Evolutionary conservation across 2,113 vertebrate genomes (phyloP).

Genomic region (Nothobranchius kuhntae): DNA sequence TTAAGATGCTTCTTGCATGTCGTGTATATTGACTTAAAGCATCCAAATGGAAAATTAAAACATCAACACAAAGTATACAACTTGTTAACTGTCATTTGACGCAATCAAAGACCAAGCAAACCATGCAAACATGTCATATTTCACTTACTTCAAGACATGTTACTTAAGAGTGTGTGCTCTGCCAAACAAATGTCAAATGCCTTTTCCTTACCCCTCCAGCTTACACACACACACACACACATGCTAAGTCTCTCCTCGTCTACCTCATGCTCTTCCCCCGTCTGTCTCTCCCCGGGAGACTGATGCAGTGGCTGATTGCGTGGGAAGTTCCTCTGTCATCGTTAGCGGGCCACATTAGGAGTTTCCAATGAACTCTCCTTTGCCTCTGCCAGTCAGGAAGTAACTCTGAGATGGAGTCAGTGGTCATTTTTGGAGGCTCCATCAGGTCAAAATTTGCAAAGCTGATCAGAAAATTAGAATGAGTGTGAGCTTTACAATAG

Average conservation of each 20-base stretch:
- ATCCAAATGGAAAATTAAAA: conserved; percentile 4
- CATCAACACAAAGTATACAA: not conserved
- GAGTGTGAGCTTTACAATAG: no score
- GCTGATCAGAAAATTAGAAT: no score
- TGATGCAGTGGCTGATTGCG: conserved; percentile 76
- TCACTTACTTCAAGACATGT: conserved; percentile 10
- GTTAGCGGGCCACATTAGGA: conserved; percentile 72
- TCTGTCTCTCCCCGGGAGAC: conserved; percentile 53
- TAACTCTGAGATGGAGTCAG: conserved; percentile 18
- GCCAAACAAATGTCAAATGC: conserved; percentile 43
- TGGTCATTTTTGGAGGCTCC: conserved; percentile 1
- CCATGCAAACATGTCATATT: conserved; percentile 21
- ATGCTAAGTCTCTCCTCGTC: conserved; percentile 3
- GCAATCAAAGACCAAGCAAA: conserved; percentile 18
- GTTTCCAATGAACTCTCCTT: conserved; percentile 67
- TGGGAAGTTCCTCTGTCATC: conserved; percentile 78
- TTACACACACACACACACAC: conserved; percentile 20
- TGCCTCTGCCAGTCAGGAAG: conserved; percentile 37
- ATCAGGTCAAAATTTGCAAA: conserved; percentile 9
- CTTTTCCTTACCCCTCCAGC: conserved; percentile 35
- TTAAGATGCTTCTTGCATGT: not conserved
- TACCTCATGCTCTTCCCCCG: not conserved
- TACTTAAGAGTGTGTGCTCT: conserved; percentile 16
- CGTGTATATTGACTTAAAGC: not conserved
- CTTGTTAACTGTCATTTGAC: conserved; percentile 4